Percentiles rank a stretch among this genome's conserved stretches.
These are phyloP conservation scores for Sus scrofa DNA, from an alignment of 2,113 vertebrate genomes.

Conservation along the genomic window DNA sequence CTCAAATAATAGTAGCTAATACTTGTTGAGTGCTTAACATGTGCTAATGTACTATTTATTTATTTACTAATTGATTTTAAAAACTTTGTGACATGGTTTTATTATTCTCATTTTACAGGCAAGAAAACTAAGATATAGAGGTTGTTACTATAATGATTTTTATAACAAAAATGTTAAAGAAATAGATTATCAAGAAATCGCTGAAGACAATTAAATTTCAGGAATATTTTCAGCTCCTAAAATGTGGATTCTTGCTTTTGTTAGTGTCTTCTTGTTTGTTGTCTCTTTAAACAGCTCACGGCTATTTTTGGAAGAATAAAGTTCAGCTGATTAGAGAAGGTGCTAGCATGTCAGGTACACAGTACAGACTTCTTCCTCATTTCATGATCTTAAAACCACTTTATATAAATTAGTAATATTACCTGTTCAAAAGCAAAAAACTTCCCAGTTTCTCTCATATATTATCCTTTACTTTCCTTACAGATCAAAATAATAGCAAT, in stretches of 20 bases:
- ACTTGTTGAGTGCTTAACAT: neutral
- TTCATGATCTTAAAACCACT: neutral
- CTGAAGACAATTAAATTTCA: neutral
- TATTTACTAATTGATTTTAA: neutral
- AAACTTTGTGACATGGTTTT: neutral
- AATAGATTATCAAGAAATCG: neutral
- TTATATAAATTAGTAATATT: neutral
- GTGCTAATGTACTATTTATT: neutral
- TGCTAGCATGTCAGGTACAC: neutral
- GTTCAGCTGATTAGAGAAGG: neutral
- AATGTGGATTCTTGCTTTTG: neutral
- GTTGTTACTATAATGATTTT: neutral
- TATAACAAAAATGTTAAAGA: neutral
- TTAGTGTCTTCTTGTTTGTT: neutral
- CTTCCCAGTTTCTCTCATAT: neutral
- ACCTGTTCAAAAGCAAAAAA: neutral
- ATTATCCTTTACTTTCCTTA: neutral
- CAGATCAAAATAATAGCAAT: neutral
- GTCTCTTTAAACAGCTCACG: neutral
- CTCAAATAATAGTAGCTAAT: neutral
- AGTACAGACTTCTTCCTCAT: neutral
- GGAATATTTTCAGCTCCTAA: neutral
- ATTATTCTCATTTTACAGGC: neutral
- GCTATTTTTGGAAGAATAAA: neutral
- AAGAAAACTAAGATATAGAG: neutral